phyloP scores from a whole-genome alignment of 2,797 vertebrate species.

The Halcyon chelicuti region DNA sequence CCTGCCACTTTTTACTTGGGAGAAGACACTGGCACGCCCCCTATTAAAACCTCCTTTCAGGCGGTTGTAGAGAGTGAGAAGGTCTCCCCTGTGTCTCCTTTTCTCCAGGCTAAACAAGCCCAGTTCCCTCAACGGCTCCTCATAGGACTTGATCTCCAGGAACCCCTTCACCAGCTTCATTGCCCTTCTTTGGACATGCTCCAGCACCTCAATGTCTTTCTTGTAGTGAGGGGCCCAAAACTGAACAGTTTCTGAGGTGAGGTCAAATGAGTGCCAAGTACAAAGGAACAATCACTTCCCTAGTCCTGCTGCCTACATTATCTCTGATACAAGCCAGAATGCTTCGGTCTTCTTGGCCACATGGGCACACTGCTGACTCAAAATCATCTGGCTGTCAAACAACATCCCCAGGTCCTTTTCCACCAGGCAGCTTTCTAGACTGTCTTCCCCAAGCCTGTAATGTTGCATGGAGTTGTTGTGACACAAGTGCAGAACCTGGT shows the following conservation, averaged over 20 bases:
- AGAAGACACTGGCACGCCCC: no score
- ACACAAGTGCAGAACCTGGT: background rate
- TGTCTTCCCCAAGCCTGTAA: background rate
- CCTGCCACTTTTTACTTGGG: no score
- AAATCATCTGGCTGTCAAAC: accelerated
- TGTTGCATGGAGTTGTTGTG: accelerated
- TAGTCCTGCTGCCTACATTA: background rate
- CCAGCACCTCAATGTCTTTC: background rate
- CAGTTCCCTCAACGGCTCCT: background rate
- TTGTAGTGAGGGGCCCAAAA: background rate
- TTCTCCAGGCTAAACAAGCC: background rate
- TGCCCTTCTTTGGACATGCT: accelerated
- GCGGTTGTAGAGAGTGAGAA: no score
- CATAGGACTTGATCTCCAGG: background rate
- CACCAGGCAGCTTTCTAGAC: accelerated
- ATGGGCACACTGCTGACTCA: background rate
- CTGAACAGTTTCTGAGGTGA: accelerated
- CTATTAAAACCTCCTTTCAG: no score
- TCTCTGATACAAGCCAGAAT: background rate
- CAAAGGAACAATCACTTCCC: background rate
- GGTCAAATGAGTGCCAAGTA: accelerated
- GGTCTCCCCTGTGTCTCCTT: no score
- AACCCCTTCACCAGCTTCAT: background rate
- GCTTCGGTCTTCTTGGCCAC: background rate
- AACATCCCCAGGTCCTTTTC: background rate